Evolutionary conservation across 1,140 invertebrate genomes (phyloP), one percentile per base, ranked within the genome.

Genomic region (Myzus persicae): DNA sequence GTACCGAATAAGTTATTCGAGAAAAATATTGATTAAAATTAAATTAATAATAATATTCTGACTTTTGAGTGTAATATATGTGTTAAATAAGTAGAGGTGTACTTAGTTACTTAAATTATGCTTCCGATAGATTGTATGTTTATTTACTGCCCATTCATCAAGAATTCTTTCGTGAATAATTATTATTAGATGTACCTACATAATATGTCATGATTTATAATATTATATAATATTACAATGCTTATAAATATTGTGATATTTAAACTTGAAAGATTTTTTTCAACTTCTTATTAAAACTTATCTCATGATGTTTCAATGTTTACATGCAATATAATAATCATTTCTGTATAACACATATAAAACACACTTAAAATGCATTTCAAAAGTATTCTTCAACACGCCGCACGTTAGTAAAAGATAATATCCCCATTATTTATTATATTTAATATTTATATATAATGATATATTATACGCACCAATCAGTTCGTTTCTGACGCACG

Each of bases 401-500:
- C 59, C 31, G 4, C 26, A 4, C 26, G 31, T 59, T 14, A 14
- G 26, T 31, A 76, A 76, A n/a, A n/a, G 18, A 76, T 6, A n/a
- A 76, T n/a, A 67, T 76, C 31, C 31, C 20, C 26, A 67, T 67
- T 67, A 67, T 31, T n/a, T 9, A 31, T n/a, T n/a, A n/a, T n/a
- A n/a, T n/a, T n/a, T n/a, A n/a, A n/a, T n/a, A n/a, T n/a, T n/a
- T n/a, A n/a, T 59, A 59, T 31, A 31, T 46, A 46, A 46, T 46
- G 1, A 48, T 31, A 54, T 31, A 67, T n/a, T n/a, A n/a, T 14
- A 46, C 90, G 7, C 94, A 96, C 96, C 96, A 48, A 96, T 95
- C 85, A 96, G 95, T 94, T 96, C 96, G 87, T 96, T 96, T 42
- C 91, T 85, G 76, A 85, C 14, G 9, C 91, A 22, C 36, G 31